Conservation (phyloP, 2,888 invertebrate genomes). For the Leucoma salicis region DNA sequence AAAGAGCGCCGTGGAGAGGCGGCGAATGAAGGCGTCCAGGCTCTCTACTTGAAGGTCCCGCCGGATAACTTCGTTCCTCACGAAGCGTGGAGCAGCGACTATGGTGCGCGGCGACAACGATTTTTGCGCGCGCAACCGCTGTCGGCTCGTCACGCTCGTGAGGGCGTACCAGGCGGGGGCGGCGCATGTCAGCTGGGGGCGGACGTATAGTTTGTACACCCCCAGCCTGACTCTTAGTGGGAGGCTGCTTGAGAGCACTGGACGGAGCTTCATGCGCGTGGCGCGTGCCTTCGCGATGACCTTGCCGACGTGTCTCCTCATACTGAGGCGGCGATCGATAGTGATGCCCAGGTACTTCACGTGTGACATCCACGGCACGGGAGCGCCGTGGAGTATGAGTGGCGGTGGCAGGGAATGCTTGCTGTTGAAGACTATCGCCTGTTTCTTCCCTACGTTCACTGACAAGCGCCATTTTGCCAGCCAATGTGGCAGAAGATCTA, state of each 20-base stretch:
- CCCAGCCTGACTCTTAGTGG: background rate
- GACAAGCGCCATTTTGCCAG: slow-evolving; percentile 2
- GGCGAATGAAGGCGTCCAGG: background rate
- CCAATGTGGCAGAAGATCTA: too few species aligned
- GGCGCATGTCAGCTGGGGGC: background rate
- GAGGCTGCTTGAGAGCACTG: background rate
- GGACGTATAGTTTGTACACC: background rate
- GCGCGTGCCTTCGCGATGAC: background rate
- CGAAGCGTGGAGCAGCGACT: too few species aligned
- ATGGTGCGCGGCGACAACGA: background rate
- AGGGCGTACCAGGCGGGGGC: background rate
- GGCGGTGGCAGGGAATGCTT: too few species aligned
- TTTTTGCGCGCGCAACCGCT: background rate
- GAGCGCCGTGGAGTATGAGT: too few species aligned
- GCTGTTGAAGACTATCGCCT: background rate
- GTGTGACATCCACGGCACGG: background rate
- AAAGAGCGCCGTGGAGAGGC: background rate
- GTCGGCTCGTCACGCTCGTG: too few species aligned
- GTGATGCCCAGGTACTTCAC: background rate
- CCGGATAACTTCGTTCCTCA: background rate
- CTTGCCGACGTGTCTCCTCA: background rate
- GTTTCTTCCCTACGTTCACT: background rate
- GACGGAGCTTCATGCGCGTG: background rate
- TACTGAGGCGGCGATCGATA: too few species aligned
- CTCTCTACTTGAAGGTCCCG: background rate